phyloP scores from a whole-genome alignment of 2,888 invertebrate genomes.

The Heliconius sara region DNA sequence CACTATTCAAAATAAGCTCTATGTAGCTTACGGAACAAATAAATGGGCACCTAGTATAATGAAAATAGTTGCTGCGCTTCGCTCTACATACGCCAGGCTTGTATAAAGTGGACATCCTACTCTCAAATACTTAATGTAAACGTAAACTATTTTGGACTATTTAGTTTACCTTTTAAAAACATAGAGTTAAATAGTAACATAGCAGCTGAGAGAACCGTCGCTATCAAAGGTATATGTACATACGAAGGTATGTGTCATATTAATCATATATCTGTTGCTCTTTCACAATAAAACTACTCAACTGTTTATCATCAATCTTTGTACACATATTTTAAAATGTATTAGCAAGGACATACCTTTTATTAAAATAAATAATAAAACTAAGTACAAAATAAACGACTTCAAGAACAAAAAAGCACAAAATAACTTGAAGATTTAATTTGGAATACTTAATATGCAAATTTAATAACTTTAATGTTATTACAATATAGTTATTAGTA shows the following conservation, averaged over 20 bases:
- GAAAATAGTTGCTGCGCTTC: constrained; percentile 60
- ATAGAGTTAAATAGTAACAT: background rate
- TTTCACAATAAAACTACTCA: no score
- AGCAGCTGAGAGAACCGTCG: background rate
- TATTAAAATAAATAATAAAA: no score
- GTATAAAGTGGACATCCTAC: constrained; percentile 49
- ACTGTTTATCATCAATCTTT: no score
- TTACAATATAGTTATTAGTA: no score
- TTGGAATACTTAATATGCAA: no score
- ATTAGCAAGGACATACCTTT: no score
- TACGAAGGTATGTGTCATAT: background rate
- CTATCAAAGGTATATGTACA: background rate
- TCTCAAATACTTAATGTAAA: constrained; percentile 44
- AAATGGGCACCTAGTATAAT: constrained; percentile 60
- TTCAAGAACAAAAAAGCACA: no score
- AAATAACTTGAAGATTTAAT: no score
- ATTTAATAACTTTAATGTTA: no score
- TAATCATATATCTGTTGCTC: background rate
- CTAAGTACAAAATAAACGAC: no score
- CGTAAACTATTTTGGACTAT: constrained; percentile 38
- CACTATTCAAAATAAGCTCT: constrained; percentile 54
- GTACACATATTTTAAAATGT: no score
- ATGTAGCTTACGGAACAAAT: constrained; percentile 51
- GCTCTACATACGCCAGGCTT: constrained; percentile 40
- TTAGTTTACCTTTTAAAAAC: constrained; percentile 21